phyloP scores from a whole-genome alignment of 2,888 invertebrate genomes.

The Mechanitis mazaeus region DNA sequence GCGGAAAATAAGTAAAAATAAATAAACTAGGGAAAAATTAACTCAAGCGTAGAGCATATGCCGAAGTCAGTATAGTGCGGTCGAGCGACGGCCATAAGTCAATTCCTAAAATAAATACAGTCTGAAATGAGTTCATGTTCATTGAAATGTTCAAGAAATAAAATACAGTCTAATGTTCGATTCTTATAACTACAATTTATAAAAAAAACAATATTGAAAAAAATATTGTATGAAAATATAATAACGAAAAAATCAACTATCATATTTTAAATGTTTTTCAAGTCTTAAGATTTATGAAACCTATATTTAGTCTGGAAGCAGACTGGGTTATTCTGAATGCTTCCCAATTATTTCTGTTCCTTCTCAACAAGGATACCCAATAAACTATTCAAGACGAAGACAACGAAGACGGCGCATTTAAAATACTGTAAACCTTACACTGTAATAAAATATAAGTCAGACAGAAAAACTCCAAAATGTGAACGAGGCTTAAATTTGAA shows the following conservation, averaged over 20 bases:
- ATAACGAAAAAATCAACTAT: too few species aligned
- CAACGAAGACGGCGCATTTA: too few species aligned
- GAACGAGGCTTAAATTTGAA: too few species aligned
- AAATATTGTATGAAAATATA: too few species aligned
- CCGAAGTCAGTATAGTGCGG: constrained; percentile 12
- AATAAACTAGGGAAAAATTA: constrained; percentile 12
- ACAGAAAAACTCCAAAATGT: too few species aligned
- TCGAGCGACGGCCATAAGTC: constrained; percentile 12
- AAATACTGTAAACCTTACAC: too few species aligned
- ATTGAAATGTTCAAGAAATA: neutral
- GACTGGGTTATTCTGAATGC: constrained; percentile 22
- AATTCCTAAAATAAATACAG: constrained; percentile 11
- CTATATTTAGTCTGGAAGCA: constrained; percentile 1
- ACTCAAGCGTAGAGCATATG: constrained; percentile 18
- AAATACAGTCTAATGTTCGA: too few species aligned
- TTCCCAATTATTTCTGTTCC: constrained; percentile 18
- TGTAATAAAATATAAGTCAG: too few species aligned
- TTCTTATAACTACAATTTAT: too few species aligned
- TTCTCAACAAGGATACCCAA: constrained; percentile 8
- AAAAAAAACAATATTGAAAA: too few species aligned
- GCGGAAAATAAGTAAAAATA: neutral
- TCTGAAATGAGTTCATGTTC: neutral
- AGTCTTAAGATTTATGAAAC: too few species aligned
- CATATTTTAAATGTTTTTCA: too few species aligned
- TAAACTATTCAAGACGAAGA: neutral